Conservation (phyloP, 2,113 vertebrate genomes). For the Salvator merianae region DNA sequence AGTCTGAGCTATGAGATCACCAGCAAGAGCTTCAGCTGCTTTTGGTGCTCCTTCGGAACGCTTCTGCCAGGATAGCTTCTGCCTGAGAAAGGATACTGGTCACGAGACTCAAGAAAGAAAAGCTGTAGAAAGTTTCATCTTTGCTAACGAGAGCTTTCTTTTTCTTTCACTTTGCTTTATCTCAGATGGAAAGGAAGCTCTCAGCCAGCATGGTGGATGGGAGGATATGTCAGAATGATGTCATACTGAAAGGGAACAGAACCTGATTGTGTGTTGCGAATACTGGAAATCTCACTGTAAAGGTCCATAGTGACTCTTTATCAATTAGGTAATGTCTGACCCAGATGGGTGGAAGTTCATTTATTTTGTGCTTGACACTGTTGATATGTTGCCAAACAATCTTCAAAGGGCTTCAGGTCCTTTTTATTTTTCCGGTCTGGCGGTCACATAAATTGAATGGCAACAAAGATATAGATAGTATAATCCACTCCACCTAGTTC, state of each 20-base stretch:
- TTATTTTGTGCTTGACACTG: conserved; percentile 49
- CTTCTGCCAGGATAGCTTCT: neutral
- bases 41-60: neutral
- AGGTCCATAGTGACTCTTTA: conserved; percentile 59
- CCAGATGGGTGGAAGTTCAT: conserved; percentile 65
- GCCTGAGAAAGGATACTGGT: neutral
- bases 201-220: conserved; percentile 70
- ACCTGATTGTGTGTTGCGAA: conserved; percentile 62
- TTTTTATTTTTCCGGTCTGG: conserved; percentile 37
- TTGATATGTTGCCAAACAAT: conserved; percentile 66
- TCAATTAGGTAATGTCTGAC: conserved; percentile 84
- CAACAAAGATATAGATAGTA: neutral
- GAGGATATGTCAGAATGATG: conserved; percentile 69
- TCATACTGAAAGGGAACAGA: conserved; percentile 74
- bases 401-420: conserved; percentile 37
- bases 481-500: neutral
- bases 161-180: conserved; percentile 63
- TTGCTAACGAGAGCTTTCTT: conserved; percentile 46
- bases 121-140: conserved; percentile 16
- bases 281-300: conserved; percentile 59
- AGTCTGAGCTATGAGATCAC: conserved; percentile 32
- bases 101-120: conserved; percentile 11
- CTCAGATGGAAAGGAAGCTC: conserved; percentile 72
- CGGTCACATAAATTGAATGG: rapidly evolving
- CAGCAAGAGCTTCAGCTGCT: conserved; percentile 50